Evolutionary conservation across 2,888 invertebrate genomes (phyloP), one percentile per base, ranked within the genome.

Genomic region (Choristoneura rosaceana): DNA sequence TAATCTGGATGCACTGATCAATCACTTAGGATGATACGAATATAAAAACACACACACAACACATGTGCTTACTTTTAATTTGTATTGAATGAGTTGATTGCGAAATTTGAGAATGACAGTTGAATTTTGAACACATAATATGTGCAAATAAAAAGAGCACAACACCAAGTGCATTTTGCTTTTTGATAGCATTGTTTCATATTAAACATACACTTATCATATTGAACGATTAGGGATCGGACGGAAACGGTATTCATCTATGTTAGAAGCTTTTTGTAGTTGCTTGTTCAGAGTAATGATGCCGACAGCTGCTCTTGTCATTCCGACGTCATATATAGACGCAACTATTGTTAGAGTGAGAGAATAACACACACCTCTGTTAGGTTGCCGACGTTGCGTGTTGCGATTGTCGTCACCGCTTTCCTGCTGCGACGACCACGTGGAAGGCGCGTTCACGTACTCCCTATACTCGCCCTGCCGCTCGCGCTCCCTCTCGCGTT

Each of bases 391-490:
- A 41, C 91, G 87, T 81, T 92, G 92, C 77, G 93, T 90, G 75
- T 90, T 92, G 78, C 92, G 84, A 74, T 92, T 91, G 70, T 92
- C 93, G 75, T 93, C 93, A 15, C 85, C 86, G 73, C 80, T 77
- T 71, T 90, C 90, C 71, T 86, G 87, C 75, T 87, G 90, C 76
- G 73, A 59, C 5, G 73, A 59, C 90, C 91, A 92, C 63, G 89
- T 78, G 14, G 90, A 82, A 33, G 93, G 91, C 78, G 94, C 94
- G 81, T 94, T 94, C 63, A 94, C 94, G 75, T 94, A 94, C 83
- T 94, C 94, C 76, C 94, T 81, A 80, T 92, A 94, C 79, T 94
- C 94, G 74, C 68, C 69, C 58, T 82, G 81, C 33, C 90, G 84
- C 74, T 90, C 91, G 38, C 90, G 77, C 76, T 91, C 87, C 52